Base-by-base conservation (phyloP, 2,797 vertebrate genomes). In the Hafferia zeledoni region DNA sequence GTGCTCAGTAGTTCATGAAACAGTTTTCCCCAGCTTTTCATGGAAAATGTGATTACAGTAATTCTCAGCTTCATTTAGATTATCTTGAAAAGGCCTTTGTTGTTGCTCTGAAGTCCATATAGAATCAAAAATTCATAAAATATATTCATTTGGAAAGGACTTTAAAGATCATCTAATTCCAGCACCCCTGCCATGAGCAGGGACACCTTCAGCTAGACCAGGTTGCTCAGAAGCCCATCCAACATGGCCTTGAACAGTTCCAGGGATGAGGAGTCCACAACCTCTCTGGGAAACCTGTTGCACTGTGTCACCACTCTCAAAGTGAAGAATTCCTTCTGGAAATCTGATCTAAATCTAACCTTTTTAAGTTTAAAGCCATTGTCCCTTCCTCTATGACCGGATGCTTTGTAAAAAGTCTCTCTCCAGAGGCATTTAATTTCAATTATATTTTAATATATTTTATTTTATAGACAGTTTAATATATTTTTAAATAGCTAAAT, bases 271-370 rank as follows among this genome's bases (percentile, higher is more conserved):
- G 8, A 17, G 33, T 2, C 46, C 33, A 53, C 17, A 67, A 7
- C 8, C 33, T 4, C 53, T 22, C 4, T 65, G 27, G 50, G 18
- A 5, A 44, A 0, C 6, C 23, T 59, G 5, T 31, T 6, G 10
- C 46, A 59, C 17, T 5, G 46, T 1, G 9, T 67, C 6, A 3
- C 3, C 25, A 67, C 2, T 22, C 5, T 46, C 25, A 35, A 12
- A 67, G 10, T 2, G 4, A 60, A 75, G 3, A 60, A 47, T 47
- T 68, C 52, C 33, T 41, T 41, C 43, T 8, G 13, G 18, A 75
- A 23, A 60, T 15, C 24, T 27, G 18, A 35, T 22, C 23, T n/a
- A 68, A 60, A 68, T 25, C 2, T 60, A 16, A 5, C 17, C 13
- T 53, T 55, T 78, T 3, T 28, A 9, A 61, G 15, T 43, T 47